Evolutionary conservation across 2,888 invertebrate species (phyloP).

Genomic region (Drosophila stalkeri): DNA sequence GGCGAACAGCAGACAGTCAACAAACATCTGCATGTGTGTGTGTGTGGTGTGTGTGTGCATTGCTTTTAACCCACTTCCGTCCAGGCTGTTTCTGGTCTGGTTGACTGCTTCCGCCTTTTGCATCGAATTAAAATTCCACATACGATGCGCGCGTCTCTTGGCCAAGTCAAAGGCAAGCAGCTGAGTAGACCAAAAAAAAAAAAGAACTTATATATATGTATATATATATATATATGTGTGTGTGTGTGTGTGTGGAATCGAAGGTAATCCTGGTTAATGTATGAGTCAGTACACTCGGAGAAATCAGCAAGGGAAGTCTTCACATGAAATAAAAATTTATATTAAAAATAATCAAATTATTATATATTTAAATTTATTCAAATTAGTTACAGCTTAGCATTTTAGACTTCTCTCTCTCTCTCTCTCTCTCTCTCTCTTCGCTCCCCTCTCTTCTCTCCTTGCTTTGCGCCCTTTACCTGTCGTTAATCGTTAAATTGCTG

Average conservation of each 20-base stretch:
- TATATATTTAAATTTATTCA: background rate
- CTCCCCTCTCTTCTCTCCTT: background rate
- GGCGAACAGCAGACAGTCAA: slow-evolving; percentile 28
- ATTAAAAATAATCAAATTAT: background rate
- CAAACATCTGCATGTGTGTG: slow-evolving; percentile 46
- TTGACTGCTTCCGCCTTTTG: slow-evolving; percentile 57
- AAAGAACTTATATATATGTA: background rate
- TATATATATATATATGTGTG: background rate
- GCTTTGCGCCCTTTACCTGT: slow-evolving; percentile 32
- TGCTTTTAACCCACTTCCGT: slow-evolving; percentile 73
- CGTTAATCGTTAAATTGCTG: slow-evolving; percentile 76
- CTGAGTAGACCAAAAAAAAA: slow-evolving; percentile 23
- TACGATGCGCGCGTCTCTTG: slow-evolving; percentile 52
- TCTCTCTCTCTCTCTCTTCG: background rate
- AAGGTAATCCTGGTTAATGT: slow-evolving; percentile 71
- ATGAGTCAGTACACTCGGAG: slow-evolving; percentile 47
- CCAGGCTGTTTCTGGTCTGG: slow-evolving; percentile 49
- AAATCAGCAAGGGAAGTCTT: background rate
- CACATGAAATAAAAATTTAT: background rate
- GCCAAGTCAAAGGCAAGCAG: slow-evolving; percentile 29
- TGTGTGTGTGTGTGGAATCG: slow-evolving; percentile 4
- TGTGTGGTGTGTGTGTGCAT: slow-evolving; percentile 29
- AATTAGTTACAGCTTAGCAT: background rate
- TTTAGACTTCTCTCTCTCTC: background rate
- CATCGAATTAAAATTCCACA: slow-evolving; percentile 74